Evolutionary conservation across 2,888 invertebrate species (phyloP).

Genomic region (Polymixis flavicincta): DNA sequence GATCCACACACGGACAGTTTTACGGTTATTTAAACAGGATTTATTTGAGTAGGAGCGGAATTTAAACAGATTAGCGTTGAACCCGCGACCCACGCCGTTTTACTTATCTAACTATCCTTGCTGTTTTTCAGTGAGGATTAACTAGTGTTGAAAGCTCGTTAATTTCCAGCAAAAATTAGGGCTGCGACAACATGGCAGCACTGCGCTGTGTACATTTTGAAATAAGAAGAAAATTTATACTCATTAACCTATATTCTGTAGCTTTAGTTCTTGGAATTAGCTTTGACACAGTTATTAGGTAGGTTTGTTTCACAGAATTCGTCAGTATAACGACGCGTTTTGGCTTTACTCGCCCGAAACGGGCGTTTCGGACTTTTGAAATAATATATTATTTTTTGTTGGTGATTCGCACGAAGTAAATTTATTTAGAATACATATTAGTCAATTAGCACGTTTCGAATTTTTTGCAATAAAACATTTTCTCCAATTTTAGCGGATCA

Average conservation of each 20-base stretch:
- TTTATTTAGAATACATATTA: too few relatives aligned
- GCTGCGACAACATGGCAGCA: conserved; percentile 23
- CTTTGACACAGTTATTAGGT: neutral
- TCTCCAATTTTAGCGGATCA: too few relatives aligned
- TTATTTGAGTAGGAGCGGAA: conserved; percentile 81
- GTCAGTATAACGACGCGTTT: conserved; percentile 15
- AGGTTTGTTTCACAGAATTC: neutral
- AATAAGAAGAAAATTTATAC: conserved; percentile 41
- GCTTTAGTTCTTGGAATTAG: conserved; percentile 24
- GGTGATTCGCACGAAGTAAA: too few relatives aligned
- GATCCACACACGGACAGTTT: conserved; percentile 80
- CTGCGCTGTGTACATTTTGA: conserved; percentile 39
- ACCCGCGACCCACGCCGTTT: conserved; percentile 71
- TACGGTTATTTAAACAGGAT: conserved; percentile 84
- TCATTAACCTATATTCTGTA: conserved; percentile 48
- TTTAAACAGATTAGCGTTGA: conserved; percentile 81
- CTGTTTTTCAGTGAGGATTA: conserved; percentile 64
- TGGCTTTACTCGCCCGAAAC: neutral
- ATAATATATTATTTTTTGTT: too few relatives aligned
- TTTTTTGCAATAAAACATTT: too few relatives aligned
- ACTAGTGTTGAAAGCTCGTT: conserved; percentile 62
- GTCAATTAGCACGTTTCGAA: too few relatives aligned
- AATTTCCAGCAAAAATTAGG: conserved; percentile 55
- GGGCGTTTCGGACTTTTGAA: too few relatives aligned
- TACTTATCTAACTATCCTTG: conserved; percentile 71